phyloP scores from a whole-genome alignment of 1,140 invertebrate genomes.

The Caenorhabditis briggsae region DNA sequence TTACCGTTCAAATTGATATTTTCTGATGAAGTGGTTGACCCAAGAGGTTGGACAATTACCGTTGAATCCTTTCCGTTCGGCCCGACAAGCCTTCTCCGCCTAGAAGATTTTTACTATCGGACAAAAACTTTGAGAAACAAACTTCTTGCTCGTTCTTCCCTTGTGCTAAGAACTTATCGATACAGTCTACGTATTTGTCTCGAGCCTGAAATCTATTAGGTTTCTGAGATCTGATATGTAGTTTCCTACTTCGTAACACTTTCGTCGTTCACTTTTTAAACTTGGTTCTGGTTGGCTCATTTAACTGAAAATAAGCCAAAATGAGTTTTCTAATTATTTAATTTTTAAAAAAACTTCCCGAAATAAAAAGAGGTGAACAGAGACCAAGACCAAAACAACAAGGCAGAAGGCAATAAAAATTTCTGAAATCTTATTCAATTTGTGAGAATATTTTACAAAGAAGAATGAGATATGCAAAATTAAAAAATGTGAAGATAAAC shows the following conservation, averaged over 20 bases:
- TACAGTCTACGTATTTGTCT: constrained; percentile 42
- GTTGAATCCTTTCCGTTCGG: constrained; percentile 51
- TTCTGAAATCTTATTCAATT: not conserved
- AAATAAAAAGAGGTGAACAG: not conserved
- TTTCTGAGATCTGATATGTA: not conserved
- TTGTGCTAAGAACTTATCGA: constrained; percentile 28
- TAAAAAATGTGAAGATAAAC: not conserved
- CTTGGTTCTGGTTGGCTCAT: constrained; percentile 28
- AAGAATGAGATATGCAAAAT: constrained; percentile 4
- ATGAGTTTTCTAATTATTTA: not conserved
- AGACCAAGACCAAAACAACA: not conserved
- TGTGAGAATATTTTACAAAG: not conserved
- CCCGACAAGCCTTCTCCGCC: constrained; percentile 15
- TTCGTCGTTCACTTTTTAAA: constrained; percentile 48
- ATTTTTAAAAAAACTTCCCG: not conserved
- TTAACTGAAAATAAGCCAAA: not conserved
- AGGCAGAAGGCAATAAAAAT: not conserved
- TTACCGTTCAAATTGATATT: constrained; percentile 58
- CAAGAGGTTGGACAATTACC: constrained; percentile 55
- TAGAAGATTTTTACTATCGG: not conserved
- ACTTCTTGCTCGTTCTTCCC: constrained; percentile 51
- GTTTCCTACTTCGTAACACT: constrained; percentile 39
- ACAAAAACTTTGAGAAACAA: too few species aligned
- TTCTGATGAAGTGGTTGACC: constrained; percentile 58
- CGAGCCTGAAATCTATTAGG: constrained; percentile 18